Conservation (phyloP, 2,888 invertebrate genomes). For the Hemicrepidius hirtus region DNA sequence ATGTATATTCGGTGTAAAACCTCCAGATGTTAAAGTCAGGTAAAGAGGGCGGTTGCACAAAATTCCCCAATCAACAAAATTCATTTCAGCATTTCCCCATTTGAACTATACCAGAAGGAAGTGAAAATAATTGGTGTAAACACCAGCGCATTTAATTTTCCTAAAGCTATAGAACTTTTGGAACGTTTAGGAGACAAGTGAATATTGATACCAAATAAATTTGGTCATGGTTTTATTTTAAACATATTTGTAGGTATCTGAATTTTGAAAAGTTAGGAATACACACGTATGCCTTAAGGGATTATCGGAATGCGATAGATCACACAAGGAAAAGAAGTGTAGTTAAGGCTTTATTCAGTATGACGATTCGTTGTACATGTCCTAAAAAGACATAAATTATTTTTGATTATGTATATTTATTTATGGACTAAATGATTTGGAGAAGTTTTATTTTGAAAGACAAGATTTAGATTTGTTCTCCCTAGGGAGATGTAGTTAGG, state of each 20-base stretch:
- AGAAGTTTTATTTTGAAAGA: too few relatives aligned
- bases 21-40: slow-evolving; percentile 72
- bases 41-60: slow-evolving; percentile 35
- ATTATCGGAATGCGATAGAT: slow-evolving; percentile 75
- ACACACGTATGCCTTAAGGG: slow-evolving; percentile 73
- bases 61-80: too few relatives aligned
- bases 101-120: slow-evolving; percentile 78
- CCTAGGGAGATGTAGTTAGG: too few relatives aligned
- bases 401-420: too few relatives aligned
- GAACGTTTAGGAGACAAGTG: slow-evolving; percentile 61
- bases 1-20: slow-evolving; percentile 81
- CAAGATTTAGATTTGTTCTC: too few relatives aligned
- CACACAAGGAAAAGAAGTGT: slow-evolving; percentile 75
- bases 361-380: slow-evolving; percentile 23
- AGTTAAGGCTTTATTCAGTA: slow-evolving; percentile 76
- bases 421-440: too few relatives aligned
- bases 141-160: slow-evolving; percentile 81
- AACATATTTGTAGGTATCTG: slow-evolving; percentile 73
- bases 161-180: slow-evolving; percentile 77
- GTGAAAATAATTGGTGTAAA: slow-evolving; percentile 78
- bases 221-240: too few relatives aligned
- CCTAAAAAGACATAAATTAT: not conserved
- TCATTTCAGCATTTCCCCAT: slow-evolving; percentile 75
- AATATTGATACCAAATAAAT: not conserved
- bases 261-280: slow-evolving; percentile 77